Conservation (phyloP, 2,797 vertebrate species). For the Podarcis lilfordi region DNA sequence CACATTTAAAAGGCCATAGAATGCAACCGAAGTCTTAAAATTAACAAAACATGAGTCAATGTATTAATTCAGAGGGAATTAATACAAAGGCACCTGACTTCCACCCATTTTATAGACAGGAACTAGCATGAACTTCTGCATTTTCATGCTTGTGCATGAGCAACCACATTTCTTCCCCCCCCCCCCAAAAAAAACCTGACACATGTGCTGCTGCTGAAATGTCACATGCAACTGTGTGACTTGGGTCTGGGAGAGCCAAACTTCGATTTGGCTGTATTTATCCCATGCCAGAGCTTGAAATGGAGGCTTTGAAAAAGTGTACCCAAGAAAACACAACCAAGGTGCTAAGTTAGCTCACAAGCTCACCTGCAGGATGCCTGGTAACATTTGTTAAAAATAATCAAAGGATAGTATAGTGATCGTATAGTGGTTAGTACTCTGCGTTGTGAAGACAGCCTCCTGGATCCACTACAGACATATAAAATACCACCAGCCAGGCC, state of each 20-base stretch:
- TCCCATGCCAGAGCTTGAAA: not conserved
- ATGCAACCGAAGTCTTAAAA: no score
- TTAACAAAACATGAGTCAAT: slow-evolving; percentile 5
- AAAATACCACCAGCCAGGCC: not conserved
- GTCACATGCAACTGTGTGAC: not conserved
- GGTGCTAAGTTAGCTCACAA: no score
- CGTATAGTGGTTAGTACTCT: no score
- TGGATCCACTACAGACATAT: not conserved
- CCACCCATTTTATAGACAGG: not conserved
- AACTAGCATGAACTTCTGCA: not conserved
- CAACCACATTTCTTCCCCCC: not conserved
- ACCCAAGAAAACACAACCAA: not conserved
- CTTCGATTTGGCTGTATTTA: not conserved
- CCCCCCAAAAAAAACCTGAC: no score
- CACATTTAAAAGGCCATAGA: no score
- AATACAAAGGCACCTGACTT: not conserved
- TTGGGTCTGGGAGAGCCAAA: no score
- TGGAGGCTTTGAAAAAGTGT: not conserved
- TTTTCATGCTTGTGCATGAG: not conserved
- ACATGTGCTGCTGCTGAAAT: not conserved
- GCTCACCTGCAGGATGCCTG: not conserved
- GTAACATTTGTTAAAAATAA: not conserved
- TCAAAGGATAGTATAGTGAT: not conserved
- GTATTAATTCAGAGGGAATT: not conserved
- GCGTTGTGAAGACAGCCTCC: not conserved